A percentile compares a stretch with the other conserved stretches of the same genome.
Evolutionary conservation across 2,113 vertebrate species (phyloP).

Genomic region (Rana temporaria): DNA sequence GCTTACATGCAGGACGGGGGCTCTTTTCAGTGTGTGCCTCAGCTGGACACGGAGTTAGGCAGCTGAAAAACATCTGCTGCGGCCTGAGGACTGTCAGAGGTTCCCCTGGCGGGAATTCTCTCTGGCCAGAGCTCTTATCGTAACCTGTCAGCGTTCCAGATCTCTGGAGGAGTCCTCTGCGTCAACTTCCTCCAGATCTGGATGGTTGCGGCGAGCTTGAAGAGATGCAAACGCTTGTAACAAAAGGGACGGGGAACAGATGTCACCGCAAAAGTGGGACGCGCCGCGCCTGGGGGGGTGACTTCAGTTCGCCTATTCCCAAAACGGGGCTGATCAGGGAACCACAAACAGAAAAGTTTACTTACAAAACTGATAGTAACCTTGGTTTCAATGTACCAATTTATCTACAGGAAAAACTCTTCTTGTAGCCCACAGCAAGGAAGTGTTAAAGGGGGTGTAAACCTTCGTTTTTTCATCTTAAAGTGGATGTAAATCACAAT

Average conservation of each 20-base stretch:
- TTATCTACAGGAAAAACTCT: no score
- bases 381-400: no score
- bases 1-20: conserved; percentile 62
- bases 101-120: conserved; percentile 59
- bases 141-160: conserved; percentile 21
- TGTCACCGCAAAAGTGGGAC: neutral
- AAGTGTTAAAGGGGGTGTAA: no score
- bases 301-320: no score
- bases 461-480: no score
- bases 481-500: no score
- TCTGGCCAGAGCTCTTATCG: conserved; percentile 58
- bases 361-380: no score
- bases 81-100: conserved; percentile 65
- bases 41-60: conserved; percentile 66
- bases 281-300: no score
- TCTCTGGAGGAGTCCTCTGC: conserved; percentile 5
- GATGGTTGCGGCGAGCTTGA: neutral
- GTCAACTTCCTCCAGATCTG: conserved; percentile 10
- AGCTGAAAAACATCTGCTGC: conserved; percentile 76
- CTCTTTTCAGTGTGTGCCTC: conserved; percentile 61
- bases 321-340: no score
- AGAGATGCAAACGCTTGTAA: neutral
- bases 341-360: no score
- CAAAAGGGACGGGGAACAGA: conserved; percentile 4
- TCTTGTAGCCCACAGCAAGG: no score